These are phyloP conservation scores for Rhabdornis inornatus DNA, from an alignment of 2,113 vertebrate genomes.

Conservation along the genomic window DNA sequence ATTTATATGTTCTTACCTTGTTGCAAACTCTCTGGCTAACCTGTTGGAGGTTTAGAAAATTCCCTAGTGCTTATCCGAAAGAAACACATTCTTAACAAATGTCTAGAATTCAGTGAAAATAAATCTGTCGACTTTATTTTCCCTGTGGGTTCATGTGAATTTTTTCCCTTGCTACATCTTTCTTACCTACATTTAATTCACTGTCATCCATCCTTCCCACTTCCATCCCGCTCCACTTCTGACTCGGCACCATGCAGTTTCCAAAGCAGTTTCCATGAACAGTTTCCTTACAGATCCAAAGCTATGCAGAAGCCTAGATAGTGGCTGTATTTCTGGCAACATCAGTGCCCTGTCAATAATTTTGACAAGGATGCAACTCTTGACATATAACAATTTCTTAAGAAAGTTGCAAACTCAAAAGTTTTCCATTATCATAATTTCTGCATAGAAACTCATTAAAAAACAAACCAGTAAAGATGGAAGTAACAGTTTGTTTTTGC, in stretches of 20 bases:
- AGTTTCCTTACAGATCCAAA: not conserved
- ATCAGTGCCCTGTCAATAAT: not conserved
- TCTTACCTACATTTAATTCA: not conserved
- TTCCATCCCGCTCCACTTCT: not conserved
- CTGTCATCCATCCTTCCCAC: not conserved
- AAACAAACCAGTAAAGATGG: not conserved
- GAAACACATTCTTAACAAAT: not conserved
- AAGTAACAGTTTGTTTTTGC: not conserved
- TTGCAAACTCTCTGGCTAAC: not conserved
- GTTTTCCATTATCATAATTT: not conserved
- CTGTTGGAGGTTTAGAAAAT: not conserved
- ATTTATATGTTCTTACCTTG: not conserved
- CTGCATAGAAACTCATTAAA: not conserved
- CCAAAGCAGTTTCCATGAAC: not conserved
- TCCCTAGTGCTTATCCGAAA: not conserved
- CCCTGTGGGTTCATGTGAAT: not conserved
- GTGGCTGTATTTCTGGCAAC: not conserved
- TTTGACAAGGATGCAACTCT: not conserved
- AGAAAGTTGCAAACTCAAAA: fast-evolving
- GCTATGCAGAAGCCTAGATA: not conserved
- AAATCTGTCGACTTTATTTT: not conserved
- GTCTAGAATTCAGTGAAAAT: not conserved
- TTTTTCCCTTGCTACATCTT: not conserved
- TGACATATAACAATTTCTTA: not conserved
- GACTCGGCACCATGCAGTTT: not conserved